Base-by-base conservation (phyloP, 2,113 vertebrate genomes). In the Malurus alboscapulatus region DNA sequence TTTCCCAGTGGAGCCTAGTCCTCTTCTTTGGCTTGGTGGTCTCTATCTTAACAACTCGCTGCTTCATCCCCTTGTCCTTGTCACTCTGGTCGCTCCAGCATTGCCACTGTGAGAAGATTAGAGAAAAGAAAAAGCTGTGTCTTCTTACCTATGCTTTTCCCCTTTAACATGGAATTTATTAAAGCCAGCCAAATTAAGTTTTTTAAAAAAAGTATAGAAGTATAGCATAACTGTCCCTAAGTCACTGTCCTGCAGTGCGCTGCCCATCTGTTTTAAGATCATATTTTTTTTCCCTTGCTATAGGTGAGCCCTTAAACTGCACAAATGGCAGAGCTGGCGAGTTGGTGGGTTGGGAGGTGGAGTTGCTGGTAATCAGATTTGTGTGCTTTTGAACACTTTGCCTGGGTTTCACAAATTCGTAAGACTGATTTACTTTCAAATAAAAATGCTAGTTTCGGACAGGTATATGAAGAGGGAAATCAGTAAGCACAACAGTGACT, bases 221-320 rank as follows among this genome's bases (percentile, higher is more conserved):
- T 14, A 11, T 0, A 14, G 21, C 26, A 21, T 47, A 38, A 17
- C 19, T 78, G 14, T 82, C 30, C 84, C 19, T 89, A 40, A 75
- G 44, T 50, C 19, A 14, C 27, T 32, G 6, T 74, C 17, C 42
- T 74, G 9, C 1, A 4, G 12, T 76, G 12, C 65, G 12, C 27
- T 62, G 22, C 47, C 24, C 32, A 22, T 27, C 18, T 81, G 17
- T 45, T 90, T 62, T 58, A 54, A 62, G 34, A 32, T 32, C 1
- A 0, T 25, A 15, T 10, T 29, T 55, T 44, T 88, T 53, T 57
- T 18, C 13, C 17, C 36, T 7, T 0, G 1, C 19, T 21, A 3
- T 6, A 48, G n/a, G 19, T 44, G 44, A 81, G 24, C 44, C 30
- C 20, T 74, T 81, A n/a, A 57, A 67, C 15, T 65, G 62, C 42